Percentiles rank a stretch among this genome's conserved stretches.
Conservation (phyloP, 1,140 invertebrate genomes). For the Homalodisca vitripennis region DNA sequence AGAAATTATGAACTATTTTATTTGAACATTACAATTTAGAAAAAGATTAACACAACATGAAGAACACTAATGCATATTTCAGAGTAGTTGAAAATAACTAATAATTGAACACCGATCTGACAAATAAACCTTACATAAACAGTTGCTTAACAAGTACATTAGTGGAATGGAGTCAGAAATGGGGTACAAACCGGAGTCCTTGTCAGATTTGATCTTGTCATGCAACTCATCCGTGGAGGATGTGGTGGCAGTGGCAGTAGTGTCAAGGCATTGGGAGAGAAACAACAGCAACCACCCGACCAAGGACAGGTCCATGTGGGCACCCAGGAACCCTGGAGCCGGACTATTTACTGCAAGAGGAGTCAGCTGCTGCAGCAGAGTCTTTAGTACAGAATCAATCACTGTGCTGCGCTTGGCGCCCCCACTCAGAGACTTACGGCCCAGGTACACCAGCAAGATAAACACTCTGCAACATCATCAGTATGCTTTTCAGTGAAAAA, state of each 20-base stretch:
- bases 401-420: conserved; percentile 46
- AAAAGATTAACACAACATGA: no score
- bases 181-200: background rate
- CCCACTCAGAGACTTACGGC: conserved; percentile 70
- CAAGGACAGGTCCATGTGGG: conserved; percentile 60
- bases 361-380: conserved; percentile 50
- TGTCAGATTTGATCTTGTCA: conserved; percentile 38
- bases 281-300: conserved; percentile 80
- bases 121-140: no score
- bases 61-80: no score
- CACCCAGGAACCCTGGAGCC: conserved; percentile 42
- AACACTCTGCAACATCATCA: conserved; percentile 65
- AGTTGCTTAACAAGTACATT: no score
- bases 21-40: no score
- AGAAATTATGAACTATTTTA: no score
- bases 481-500: no score
- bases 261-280: conserved; percentile 71
- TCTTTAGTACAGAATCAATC: conserved; percentile 48
- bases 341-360: conserved; percentile 43
- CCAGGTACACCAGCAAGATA: conserved; percentile 81
- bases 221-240: conserved; percentile 40
- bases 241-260: conserved; percentile 43
- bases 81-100: no score
- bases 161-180: no score
- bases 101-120: no score